Conservation (phyloP, 1,140 invertebrate species). For the Halictus rubicundus region DNA sequence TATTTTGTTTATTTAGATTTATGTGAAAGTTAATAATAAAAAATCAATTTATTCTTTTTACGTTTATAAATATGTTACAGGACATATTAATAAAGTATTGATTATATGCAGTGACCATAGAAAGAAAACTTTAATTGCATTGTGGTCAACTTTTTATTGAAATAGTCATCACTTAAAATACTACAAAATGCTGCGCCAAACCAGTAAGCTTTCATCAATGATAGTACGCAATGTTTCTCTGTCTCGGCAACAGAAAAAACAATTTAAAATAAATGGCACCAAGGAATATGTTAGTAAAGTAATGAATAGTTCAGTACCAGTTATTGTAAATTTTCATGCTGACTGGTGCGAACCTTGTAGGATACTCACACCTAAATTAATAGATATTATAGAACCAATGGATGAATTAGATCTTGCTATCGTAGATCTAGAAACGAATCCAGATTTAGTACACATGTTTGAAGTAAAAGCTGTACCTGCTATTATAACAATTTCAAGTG, state of each 20-base stretch:
- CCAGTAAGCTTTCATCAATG: conserved; percentile 62
- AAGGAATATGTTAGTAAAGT: conserved; percentile 85
- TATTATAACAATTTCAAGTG: conserved; percentile 93
- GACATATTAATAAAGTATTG: no score
- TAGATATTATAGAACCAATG: conserved; percentile 88
- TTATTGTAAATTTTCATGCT: conserved; percentile 93
- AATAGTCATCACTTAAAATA: conserved; percentile 5
- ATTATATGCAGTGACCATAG: no score
- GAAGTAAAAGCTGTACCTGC: conserved; percentile 95
- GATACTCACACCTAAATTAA: conserved; percentile 94
- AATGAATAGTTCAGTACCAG: conserved; percentile 89
- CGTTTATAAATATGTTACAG: no score
- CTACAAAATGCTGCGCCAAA: conserved; percentile 67
- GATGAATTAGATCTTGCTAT: conserved; percentile 92
- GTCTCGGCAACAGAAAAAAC: conserved; percentile 71
- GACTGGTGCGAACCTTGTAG: conserved; percentile 99
- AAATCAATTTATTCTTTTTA: not conserved
- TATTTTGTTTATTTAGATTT: not conserved
- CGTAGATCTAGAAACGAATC: conserved; percentile 94
- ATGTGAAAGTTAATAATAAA: no score
- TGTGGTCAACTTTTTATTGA: not conserved
- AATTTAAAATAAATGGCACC: conserved; percentile 82
- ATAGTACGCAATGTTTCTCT: conserved; percentile 67
- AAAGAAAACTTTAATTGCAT: not conserved
- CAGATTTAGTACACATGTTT: conserved; percentile 90